Percentiles rank a stretch among this genome's conserved stretches.
Evolutionary conservation across 92 coral and sea anemone genomes (phyloP).

Genomic region (Umimayanthus kanabou): DNA sequence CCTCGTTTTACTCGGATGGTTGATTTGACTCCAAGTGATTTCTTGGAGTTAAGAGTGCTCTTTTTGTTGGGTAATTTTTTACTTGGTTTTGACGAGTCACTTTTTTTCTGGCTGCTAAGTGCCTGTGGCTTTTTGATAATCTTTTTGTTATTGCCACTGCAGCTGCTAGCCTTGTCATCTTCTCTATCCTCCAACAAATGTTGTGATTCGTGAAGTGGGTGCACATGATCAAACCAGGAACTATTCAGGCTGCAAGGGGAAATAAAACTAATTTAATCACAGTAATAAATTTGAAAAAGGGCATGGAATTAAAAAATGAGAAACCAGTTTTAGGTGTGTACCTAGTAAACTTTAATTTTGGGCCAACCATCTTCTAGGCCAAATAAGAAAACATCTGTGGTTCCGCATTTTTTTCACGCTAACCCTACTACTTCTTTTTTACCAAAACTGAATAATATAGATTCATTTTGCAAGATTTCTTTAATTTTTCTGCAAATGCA

Average conservation of each 20-base stretch:
- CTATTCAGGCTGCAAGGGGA: constrained; percentile 56
- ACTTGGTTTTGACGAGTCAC: not conserved
- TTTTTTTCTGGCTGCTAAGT: not conserved
- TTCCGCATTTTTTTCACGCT: too few species aligned
- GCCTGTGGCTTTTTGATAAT: not conserved
- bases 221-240: constrained; percentile 82
- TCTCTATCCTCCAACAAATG: constrained; percentile 47
- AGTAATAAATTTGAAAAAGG: not conserved
- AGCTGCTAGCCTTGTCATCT: constrained; percentile 24
- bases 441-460: too few species aligned
- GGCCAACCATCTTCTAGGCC: too few species aligned
- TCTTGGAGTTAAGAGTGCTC: constrained; percentile 44
- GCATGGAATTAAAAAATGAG: too few species aligned
- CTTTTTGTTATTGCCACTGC: not conserved
- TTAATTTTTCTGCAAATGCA: too few species aligned
- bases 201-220: constrained; percentile 82
- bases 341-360: too few species aligned
- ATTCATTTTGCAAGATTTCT: too few species aligned
- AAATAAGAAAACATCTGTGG: too few species aligned
- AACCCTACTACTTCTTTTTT: too few species aligned
- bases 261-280: not conserved
- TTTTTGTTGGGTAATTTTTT: constrained; percentile 4
- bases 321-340: too few species aligned
- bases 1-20: constrained; percentile 65
- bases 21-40: constrained; percentile 71